Evolutionary conservation across 2,797 vertebrate genomes (phyloP).

Genomic region (Urocyon cinereoargenteus): DNA sequence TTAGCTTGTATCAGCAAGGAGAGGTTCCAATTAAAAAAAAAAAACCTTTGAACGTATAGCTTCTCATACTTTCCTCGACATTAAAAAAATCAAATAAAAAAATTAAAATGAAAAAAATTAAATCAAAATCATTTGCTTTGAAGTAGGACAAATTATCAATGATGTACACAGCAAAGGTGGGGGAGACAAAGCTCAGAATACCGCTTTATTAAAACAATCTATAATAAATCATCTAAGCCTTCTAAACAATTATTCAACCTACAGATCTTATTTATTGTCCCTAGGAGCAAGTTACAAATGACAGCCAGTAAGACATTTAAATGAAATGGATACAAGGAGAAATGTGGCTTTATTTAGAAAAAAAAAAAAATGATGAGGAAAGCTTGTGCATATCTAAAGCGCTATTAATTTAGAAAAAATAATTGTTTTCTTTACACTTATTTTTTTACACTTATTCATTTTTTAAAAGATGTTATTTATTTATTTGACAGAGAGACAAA

Average conservation of each 20-base stretch:
- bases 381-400: conserved; percentile 66
- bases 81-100: neutral
- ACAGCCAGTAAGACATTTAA: conserved; percentile 64
- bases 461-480: conserved; percentile 1
- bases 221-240: conserved; percentile 36
- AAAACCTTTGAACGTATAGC: neutral
- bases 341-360: conserved; percentile 17
- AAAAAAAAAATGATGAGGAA: conserved; percentile 41
- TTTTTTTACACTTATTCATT: conserved; percentile 78
- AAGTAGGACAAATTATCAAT: neutral
- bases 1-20: conserved; percentile 49
- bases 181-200: neutral
- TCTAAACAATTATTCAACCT: conserved; percentile 53
- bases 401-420: conserved; percentile 73
- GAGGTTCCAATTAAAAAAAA: neutral
- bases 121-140: neutral
- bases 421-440: conserved; percentile 78
- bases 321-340: conserved; percentile 65
- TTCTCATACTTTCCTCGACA: neutral
- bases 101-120: neutral
- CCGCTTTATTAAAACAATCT: neutral
- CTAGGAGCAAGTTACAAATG: neutral
- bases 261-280: neutral
- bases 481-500: too few relatives aligned
- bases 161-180: neutral